Percentiles rank a stretch among this genome's conserved stretches.
These are phyloP conservation scores for Platichthys flesus DNA, from an alignment of 2,113 vertebrate species.

Conservation along the genomic window DNA sequence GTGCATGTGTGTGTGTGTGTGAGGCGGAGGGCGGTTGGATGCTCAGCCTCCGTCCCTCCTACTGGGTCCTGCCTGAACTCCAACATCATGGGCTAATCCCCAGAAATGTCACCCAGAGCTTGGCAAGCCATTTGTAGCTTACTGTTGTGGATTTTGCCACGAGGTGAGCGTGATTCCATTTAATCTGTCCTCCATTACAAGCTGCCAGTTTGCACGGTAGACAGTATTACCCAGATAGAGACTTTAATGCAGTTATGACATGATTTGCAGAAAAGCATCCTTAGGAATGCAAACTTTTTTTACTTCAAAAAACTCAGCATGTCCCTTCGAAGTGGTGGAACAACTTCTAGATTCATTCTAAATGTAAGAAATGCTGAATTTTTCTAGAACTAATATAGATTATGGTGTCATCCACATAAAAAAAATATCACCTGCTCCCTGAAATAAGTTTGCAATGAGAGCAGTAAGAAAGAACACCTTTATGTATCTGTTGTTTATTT, in stretches of 20 bases:
- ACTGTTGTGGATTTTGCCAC: constrained; percentile 76
- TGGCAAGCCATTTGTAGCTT: constrained; percentile 73
- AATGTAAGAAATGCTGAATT: too few species aligned
- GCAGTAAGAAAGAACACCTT: too few species aligned
- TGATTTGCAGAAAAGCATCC: constrained; percentile 57
- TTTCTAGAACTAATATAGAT: too few species aligned
- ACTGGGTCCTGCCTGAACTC: constrained; percentile 59
- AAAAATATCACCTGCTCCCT: too few species aligned
- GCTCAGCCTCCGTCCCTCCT: constrained; percentile 54
- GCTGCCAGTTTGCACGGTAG: constrained; percentile 71
- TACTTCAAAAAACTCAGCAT: constrained; percentile 6
- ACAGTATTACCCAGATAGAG: constrained; percentile 69
- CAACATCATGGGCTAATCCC: constrained; percentile 70
- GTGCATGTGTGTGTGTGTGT: neutral
- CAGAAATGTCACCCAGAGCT: constrained; percentile 72
- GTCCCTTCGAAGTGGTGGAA: neutral
- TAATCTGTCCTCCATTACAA: constrained; percentile 76
- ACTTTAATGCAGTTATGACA: constrained; percentile 58
- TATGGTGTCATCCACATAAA: too few species aligned
- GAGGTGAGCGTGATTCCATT: constrained; percentile 75
- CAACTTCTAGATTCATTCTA: too few species aligned
- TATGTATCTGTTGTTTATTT: too few species aligned
- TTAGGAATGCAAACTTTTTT: constrained; percentile 59
- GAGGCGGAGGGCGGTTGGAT: constrained; percentile 32
- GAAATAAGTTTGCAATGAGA: too few species aligned